phyloP scores from a whole-genome alignment of 2,888 invertebrate genomes.

The Nymphalis c-album region DNA sequence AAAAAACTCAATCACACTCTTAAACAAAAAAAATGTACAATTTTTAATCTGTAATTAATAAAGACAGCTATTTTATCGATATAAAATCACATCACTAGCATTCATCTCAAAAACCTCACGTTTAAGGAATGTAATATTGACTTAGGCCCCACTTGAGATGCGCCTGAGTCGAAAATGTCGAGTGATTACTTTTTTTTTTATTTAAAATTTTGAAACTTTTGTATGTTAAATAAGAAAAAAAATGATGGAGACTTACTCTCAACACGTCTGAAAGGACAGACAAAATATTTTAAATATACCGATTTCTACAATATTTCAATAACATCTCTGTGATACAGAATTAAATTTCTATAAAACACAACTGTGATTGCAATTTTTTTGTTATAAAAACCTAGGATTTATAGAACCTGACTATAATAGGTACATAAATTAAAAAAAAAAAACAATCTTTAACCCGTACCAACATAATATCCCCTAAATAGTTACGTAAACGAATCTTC shows the following conservation, averaged over 20 bases:
- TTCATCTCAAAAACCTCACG: conserved; percentile 13
- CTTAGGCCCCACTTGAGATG: conserved; percentile 31
- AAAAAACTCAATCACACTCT: too few species aligned
- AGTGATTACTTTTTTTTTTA: conserved; percentile 1
- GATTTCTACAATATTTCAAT: neutral
- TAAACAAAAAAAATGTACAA: too few species aligned
- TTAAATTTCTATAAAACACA: too few species aligned
- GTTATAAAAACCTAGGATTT: too few species aligned
- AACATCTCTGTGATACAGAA: too few species aligned
- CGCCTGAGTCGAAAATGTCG: conserved; percentile 21
- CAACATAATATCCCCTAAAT: too few species aligned
- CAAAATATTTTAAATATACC: neutral
- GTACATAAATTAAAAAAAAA: too few species aligned
- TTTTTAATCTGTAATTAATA: too few species aligned
- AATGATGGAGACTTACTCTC: neutral
- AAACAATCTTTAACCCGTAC: too few species aligned
- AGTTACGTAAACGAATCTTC: too few species aligned
- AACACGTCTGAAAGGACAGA: neutral
- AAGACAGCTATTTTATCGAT: neutral
- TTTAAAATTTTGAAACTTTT: conserved; percentile 13
- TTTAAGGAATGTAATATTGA: conserved; percentile 34
- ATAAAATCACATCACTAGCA: conserved; percentile 12
- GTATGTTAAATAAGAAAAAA: neutral
- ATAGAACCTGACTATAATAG: too few species aligned
- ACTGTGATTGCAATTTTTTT: too few species aligned